A percentile compares a stretch with the other conserved stretches of the same genome.
Conservation (phyloP, 2,113 vertebrate species). For the Motacilla alba region DNA sequence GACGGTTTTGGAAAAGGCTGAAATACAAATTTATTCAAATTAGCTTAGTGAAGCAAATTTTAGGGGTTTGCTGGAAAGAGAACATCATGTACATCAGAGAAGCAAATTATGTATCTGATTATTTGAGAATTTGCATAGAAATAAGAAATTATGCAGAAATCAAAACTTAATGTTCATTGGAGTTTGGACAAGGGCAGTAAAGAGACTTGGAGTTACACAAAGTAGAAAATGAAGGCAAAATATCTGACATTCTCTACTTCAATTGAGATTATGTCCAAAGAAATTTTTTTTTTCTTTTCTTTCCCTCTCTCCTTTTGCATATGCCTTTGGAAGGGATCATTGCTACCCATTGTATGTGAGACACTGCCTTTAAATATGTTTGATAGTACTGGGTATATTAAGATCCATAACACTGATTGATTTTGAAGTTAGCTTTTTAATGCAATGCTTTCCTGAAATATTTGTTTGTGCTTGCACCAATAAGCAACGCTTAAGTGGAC, state of each 20-base stretch:
- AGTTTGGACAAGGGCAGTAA: constrained; percentile 9
- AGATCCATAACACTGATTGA: neutral
- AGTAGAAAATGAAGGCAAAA: neutral
- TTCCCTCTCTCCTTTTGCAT: neutral
- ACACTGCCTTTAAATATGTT: neutral
- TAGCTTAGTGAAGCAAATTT: constrained; percentile 43
- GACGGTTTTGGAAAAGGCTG: neutral
- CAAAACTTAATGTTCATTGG: neutral
- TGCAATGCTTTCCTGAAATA: neutral
- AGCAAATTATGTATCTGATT: constrained; percentile 48
- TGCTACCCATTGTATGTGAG: neutral
- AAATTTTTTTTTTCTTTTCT: neutral
- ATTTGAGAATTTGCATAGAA: constrained; percentile 64
- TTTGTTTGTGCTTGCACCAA: neutral
- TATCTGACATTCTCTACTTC: neutral
- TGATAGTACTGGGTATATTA: neutral
- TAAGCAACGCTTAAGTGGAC: neutral
- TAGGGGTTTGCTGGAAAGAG: neutral
- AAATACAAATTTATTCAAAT: constrained; percentile 35
- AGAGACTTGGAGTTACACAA: neutral
- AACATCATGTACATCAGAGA: constrained; percentile 48
- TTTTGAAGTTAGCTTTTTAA: neutral
- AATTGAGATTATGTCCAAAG: neutral
- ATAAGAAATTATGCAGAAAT: constrained; percentile 61
- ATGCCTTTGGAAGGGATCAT: neutral